Evolutionary conservation across 1,140 invertebrate species (phyloP), one percentile per base, ranked within the genome.

Genomic region (Carcinoscorpius rotundicauda): DNA sequence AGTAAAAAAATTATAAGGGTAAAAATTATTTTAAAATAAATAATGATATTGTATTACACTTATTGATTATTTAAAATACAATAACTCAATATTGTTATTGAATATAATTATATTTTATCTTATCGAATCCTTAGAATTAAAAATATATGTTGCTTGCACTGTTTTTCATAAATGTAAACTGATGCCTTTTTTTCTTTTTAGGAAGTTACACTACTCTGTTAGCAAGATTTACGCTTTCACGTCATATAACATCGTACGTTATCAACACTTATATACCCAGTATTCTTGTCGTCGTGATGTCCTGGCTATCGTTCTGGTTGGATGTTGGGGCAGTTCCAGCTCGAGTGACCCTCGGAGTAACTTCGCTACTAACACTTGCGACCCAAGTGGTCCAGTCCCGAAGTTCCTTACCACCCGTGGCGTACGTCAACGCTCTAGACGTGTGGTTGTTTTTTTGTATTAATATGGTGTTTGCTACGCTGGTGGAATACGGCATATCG

Each of bases 291-390:
- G 83, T 84, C 6, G 81, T 83, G 58, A 83, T 85, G 58, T 82
- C 81, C 4, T 84, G 83, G 83, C 82, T 84, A 48, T 80, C 78
- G 4, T 83, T 83, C 69, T 84, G 82, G 82, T 80, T 83, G 78
- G 82, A 83, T 70, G 81, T 82, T 5, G 81, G 83, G 66, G 80
- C 82, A 0, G 82, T 83, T 4, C 82, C 82, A 4, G 82, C 80
- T 50, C 71, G 82, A 48, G 81, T 82, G 10, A 82, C 82, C 4
- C 74, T 84, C 4, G 80, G 81, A 5, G 81, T 83, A 60, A 83
- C 82, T 5, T 84, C 82, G 0, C 76, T 82, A 6, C 73, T 82
- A 4, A 80, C 3, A 6, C 49, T 0, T 57, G 5, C 29, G n/a
- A 11, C 29, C 10, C 10, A 65, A 59, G 52, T 61, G n/a, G 8